Evolutionary conservation across 2,888 invertebrate species (phyloP).

Genomic region (Meganola albula): DNA sequence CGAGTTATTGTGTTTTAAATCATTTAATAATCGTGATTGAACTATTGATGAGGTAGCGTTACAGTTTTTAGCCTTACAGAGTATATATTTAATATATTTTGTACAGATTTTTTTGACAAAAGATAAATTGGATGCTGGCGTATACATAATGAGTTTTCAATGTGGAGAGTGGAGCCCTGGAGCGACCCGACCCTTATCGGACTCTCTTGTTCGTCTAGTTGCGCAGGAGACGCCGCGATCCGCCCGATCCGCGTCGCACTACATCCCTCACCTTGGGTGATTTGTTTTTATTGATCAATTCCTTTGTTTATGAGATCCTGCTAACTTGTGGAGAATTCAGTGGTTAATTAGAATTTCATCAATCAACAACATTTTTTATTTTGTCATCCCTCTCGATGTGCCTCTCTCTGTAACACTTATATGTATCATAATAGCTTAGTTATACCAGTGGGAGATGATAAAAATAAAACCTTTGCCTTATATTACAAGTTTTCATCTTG

Average conservation of each 20-base stretch:
- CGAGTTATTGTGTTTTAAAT: slow-evolving; percentile 76
- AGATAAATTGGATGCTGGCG: slow-evolving; percentile 79
- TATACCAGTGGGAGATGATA: slow-evolving; percentile 67
- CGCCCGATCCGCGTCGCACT: slow-evolving; percentile 38
- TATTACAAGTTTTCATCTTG: slow-evolving; percentile 60
- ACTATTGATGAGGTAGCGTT: slow-evolving; percentile 76
- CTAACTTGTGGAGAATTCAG: slow-evolving; percentile 71
- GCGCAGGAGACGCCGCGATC: slow-evolving; percentile 37
- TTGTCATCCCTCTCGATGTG: slow-evolving; percentile 73
- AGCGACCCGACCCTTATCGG: slow-evolving; percentile 54
- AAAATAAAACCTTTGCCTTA: slow-evolving; percentile 73
- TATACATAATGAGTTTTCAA: slow-evolving; percentile 75
- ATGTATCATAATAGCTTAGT: slow-evolving; percentile 62
- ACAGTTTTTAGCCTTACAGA: slow-evolving; percentile 78
- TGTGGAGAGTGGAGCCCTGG: slow-evolving; percentile 67
- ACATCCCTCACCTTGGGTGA: slow-evolving; percentile 37
- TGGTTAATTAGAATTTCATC: slow-evolving; percentile 74
- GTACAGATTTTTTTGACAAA: slow-evolving; percentile 79
- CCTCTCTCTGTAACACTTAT: slow-evolving; percentile 67
- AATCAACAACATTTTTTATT: slow-evolving; percentile 75
- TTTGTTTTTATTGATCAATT: slow-evolving; percentile 64
- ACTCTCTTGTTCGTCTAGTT: slow-evolving; percentile 54
- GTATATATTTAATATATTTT: slow-evolving; percentile 79
- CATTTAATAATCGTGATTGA: slow-evolving; percentile 76
- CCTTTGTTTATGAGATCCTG: slow-evolving; percentile 77